Evolutionary conservation across 1,140 invertebrate species (phyloP), one percentile per base, ranked within the genome.

Genomic region (Maniola jurtina): DNA sequence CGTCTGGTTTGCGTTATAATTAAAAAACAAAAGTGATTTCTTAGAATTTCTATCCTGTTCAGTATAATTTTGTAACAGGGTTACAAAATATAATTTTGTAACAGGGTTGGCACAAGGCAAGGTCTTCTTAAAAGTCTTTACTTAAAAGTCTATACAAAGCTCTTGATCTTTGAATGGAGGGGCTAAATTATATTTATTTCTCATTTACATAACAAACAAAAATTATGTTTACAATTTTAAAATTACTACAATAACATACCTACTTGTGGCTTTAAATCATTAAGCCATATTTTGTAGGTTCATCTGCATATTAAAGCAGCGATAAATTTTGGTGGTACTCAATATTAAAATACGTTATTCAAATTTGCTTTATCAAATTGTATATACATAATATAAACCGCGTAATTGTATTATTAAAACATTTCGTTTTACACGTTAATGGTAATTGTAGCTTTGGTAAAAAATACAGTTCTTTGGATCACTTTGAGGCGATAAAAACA

Each of bases 341-440:
- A 57, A 34, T 57, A 57, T 38, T 57, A 57, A 57, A 57, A 57
- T 57, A 38, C 55, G 55, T 57, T 57, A 57, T 57, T 57, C 55
- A 57, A 57, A 57, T 57, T 57, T 57, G n/a, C 55, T 38, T 38
- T 40, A 57, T 40, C 55, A 57, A 38, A 57, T 36, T 57, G 38
- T 14, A 57, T 38, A 57, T 57, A 56, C 4, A n/a, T 34, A 1
- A 15, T 57, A 57, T 33, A 57, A 38, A 57, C 55, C 35, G 55
- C 55, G 15, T 15, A 38, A 14, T 40, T 25, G 9, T 13, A 34
- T 57, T 15, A 57, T 57, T 34, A 15, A 36, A 40, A 38, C 52
- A 2, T 16, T 50, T 50, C 16, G 48, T 15, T 50, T 15, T 16
- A 50, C 14, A 50, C 2, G 14, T 11, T n/a, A 45, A 45, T 45